Base-by-base conservation (phyloP, 2,888 invertebrate genomes). In the Dermolepida albohirtum region DNA sequence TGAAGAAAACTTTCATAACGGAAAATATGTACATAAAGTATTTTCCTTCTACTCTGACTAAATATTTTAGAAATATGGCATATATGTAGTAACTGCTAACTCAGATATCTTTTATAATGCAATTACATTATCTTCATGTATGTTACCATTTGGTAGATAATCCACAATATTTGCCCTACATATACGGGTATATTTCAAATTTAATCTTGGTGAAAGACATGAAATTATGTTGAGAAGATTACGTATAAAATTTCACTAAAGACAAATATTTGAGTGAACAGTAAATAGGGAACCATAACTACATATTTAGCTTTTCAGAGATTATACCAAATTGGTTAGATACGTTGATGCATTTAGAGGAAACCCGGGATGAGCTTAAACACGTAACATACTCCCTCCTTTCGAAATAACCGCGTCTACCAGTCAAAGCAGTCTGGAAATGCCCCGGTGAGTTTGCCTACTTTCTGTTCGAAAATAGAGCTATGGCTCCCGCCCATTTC, bases 401-500 rank as follows among this genome's bases (percentile, higher is more conserved):
- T 62, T 47, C 39, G 16, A 47, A 59, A 39, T 47, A 62, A 54
- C 54, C 40, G 40, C 16, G 5, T 14, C 34, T 34, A 34, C 59
- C 14, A 27, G 47, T 62, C 59, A 62, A 62, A 62, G 59, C 47
- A 6, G 11, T 49, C 47, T 10, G 34, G 59, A n/a, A 34, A 8
- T 47, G 59, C 59, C 59, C 34, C 59, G 59, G 59, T 57, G 64
- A 52, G 55, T 64, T 69, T 71, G 66, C 67, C 70, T 68, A 68
- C 66, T 65, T 65, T 57, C 50, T 40, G 34, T 65, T 64, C 54
- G 67, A 64, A 71, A 71, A 70, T 70, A 57, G 43, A 62, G 59
- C 59, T 16, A 17, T 47, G 54, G 51, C 54, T 54, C 51, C 71
- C 71, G 71, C 71, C 71, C 66, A 59, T 71, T 70, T 64, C 70